Percentiles rank a stretch among this genome's conserved stretches.
phyloP scores from a whole-genome alignment of 2,888 invertebrate genomes.

The Heliconius charithonia region DNA sequence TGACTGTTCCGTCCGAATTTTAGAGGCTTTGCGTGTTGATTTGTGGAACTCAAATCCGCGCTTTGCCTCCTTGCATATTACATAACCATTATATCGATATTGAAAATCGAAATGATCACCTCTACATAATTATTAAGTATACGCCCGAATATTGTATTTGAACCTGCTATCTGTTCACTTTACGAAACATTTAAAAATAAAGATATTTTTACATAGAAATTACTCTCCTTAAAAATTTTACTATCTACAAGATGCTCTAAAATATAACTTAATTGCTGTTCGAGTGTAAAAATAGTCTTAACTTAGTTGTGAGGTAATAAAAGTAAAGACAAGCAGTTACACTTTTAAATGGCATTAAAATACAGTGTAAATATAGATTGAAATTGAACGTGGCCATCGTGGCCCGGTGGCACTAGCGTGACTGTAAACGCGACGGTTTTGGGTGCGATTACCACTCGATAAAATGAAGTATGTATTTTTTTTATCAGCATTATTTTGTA shows the following conservation, averaged over 20 bases:
- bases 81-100: not conserved
- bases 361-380: constrained; percentile 4
- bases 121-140: not conserved
- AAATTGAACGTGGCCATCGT: not conserved
- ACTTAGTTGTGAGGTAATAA: constrained; percentile 26
- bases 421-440: too few relatives aligned
- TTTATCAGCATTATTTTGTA: too few relatives aligned
- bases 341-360: constrained; percentile 28
- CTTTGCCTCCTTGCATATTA: too few relatives aligned
- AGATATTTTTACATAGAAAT: not conserved
- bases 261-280: constrained; percentile 19
- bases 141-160: not conserved
- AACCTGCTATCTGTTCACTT: not conserved
- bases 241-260: not conserved
- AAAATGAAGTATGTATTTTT: not conserved
- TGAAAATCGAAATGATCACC: not conserved
- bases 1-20: too few relatives aligned
- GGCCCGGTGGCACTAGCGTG: too few relatives aligned
- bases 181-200: too few relatives aligned
- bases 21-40: too few relatives aligned
- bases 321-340: constrained; percentile 22
- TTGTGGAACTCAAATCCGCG: too few relatives aligned
- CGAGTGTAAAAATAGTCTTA: constrained; percentile 24
- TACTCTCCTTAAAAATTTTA: not conserved
- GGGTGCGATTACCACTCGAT: too few relatives aligned